Evolutionary conservation across 2,113 vertebrate genomes (phyloP), one percentile per base, ranked within the genome.

Genomic region (Aptenodytes patagonicus): DNA sequence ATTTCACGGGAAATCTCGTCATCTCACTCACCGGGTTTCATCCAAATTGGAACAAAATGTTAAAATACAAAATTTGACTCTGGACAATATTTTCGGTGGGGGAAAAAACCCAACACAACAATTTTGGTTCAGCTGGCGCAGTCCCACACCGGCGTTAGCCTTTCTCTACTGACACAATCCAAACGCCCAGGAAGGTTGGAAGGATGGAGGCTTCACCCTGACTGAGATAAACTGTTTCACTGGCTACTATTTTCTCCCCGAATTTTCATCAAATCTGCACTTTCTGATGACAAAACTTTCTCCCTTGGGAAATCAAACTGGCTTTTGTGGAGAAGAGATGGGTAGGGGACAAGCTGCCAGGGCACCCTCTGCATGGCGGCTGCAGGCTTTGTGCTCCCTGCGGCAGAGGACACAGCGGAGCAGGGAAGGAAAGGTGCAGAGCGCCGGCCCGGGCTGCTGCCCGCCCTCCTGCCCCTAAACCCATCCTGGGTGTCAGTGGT

Each of bases 71-170:
- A 85, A 81, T 75, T 62, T 72, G 8, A 72, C n/a, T 25, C 79
- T 44, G 55, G 51, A 58, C n/a, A 40, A 44, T 52, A 24, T 17
- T 92, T 96, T 31, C 9, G 36, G 61, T 4, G 58, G 13, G 11
- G 49, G 5, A 9, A 6, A 9, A 49, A 17, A 3, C 4, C 36
- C 42, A 64, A 32, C 11, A 12, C 9, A 71, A 29, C 0, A 2
- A 17, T 72, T 72, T 51, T 42, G 32, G 44, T 55, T 88, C 44
- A 24, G 38, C 52, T 80, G 91, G 47, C 38, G 32, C 25, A 49
- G 62, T 24, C 66, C 20, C 58, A 40, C 0, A 0, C 31, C 80
- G 62, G 40, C 2, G 1, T 22, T 28, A n/a, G 16, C 54, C 54
- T 57, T 69, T 38, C 31, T 47, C 6, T 57, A 25, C 32, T 2